Conservation (phyloP, 2,797 vertebrate species). For the Epinephelus malabaricus region DNA sequence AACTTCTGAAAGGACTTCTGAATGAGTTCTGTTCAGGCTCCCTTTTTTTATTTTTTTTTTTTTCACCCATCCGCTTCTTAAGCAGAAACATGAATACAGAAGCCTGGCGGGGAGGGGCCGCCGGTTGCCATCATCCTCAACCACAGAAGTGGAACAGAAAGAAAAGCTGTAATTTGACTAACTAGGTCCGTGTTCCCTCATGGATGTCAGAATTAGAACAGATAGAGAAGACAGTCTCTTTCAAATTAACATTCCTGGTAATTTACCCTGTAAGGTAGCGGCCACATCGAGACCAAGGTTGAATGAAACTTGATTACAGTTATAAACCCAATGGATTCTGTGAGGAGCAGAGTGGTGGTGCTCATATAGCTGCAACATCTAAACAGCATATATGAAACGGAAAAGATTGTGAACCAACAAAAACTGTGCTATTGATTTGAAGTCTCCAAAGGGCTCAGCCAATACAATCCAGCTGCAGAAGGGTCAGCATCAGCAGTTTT, state of each 20-base stretch:
- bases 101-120: constrained; percentile 26
- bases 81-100: constrained; percentile 50
- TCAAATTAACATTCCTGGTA: constrained; percentile 38
- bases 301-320: constrained; percentile 33
- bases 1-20: constrained; percentile 35
- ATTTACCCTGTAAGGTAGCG: constrained; percentile 20
- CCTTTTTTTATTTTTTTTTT: not conserved
- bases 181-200: constrained; percentile 28
- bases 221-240: constrained; percentile 5
- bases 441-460: not conserved
- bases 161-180: constrained; percentile 48
- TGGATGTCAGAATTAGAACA: constrained; percentile 32
- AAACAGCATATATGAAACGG: not conserved
- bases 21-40: constrained; percentile 47
- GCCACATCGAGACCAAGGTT: constrained; percentile 2
- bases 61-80: constrained; percentile 17
- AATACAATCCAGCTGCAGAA: not conserved
- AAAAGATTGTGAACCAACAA: not conserved
- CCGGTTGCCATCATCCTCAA: constrained; percentile 24
- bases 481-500: not conserved
- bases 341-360: not conserved
- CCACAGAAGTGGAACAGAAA: constrained; percentile 37
- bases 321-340: not conserved
- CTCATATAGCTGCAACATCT: not conserved
- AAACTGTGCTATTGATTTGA: not conserved